Conservation (phyloP, 2,888 invertebrate genomes). For the Spodoptera littoralis region DNA sequence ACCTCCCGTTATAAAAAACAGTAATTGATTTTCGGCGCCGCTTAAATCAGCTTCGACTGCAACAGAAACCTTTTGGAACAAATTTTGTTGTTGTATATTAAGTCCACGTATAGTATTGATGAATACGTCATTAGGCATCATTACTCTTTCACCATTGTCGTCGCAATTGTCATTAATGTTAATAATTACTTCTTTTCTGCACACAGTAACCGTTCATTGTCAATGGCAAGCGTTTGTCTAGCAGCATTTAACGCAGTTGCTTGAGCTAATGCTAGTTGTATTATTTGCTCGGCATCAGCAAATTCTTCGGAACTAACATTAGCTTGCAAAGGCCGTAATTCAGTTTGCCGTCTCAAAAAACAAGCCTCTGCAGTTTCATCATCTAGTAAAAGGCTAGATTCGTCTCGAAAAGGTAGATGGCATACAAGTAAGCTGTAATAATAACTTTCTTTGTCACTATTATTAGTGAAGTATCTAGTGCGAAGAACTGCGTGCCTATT, state of each 20-base stretch:
- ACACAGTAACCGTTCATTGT: slow-evolving; percentile 12
- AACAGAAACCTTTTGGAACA: too few relatives aligned
- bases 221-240: slow-evolving; percentile 10
- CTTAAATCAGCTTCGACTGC: too few relatives aligned
- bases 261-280: slow-evolving; percentile 28
- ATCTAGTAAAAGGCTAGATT: slow-evolving; percentile 46
- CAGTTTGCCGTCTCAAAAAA: slow-evolving; percentile 34
- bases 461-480: slow-evolving; percentile 1
- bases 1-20: too few relatives aligned
- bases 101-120: slow-evolving; percentile 20
- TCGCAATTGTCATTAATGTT: slow-evolving; percentile 23
- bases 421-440: slow-evolving; percentile 50
- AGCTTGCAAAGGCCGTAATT: slow-evolving; percentile 20
- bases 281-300: slow-evolving; percentile 28
- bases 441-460: slow-evolving; percentile 53
- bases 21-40: too few relatives aligned
- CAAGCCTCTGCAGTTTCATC: slow-evolving; percentile 43
- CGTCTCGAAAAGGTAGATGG: slow-evolving; percentile 56
- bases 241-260: slow-evolving; percentile 23
- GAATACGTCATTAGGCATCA: slow-evolving; percentile 23
- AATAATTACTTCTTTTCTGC: slow-evolving; percentile 23
- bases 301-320: slow-evolving; percentile 30
- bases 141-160: slow-evolving; percentile 14
- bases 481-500: too few relatives aligned
- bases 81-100: too few relatives aligned